Conservation (phyloP, 2,113 vertebrate species). For the Aegotheles bennettii region DNA sequence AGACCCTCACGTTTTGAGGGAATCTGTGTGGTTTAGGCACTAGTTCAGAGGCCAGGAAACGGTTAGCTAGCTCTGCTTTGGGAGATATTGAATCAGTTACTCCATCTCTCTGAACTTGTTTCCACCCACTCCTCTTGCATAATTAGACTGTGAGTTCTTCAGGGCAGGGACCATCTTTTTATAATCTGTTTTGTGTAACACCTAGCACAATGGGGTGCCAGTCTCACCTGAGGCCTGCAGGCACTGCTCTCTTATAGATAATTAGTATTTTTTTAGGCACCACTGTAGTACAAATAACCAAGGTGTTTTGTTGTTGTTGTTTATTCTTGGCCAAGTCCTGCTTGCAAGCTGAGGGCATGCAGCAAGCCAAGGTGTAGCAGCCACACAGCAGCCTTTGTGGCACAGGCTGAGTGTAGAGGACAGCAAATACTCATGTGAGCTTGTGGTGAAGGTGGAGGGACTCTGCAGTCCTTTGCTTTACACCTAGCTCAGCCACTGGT, state of each 20-base stretch:
- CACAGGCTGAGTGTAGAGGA: neutral
- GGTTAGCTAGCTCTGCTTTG: neutral
- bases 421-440: neutral
- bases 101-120: slow-evolving; percentile 46
- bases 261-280: slow-evolving; percentile 53
- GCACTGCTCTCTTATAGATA: neutral
- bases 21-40: neutral
- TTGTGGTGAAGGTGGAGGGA: neutral
- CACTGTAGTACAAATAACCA: slow-evolving; percentile 35
- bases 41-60: neutral
- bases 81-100: neutral
- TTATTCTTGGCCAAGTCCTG: slow-evolving; percentile 3
- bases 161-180: slow-evolving; percentile 50
- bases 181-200: slow-evolving; percentile 55
- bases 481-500: neutral
- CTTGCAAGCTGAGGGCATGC: neutral
- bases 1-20: neutral
- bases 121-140: slow-evolving; percentile 54
- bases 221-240: slow-evolving; percentile 46
- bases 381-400: neutral
- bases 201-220: slow-evolving; percentile 48
- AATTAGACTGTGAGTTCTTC: slow-evolving; percentile 23
- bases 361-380: neutral
- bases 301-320: slow-evolving; percentile 32
- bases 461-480: neutral